These are phyloP conservation scores for Hypercompe scribonia DNA, from an alignment of 2,888 invertebrate species.

Conservation along the genomic window DNA sequence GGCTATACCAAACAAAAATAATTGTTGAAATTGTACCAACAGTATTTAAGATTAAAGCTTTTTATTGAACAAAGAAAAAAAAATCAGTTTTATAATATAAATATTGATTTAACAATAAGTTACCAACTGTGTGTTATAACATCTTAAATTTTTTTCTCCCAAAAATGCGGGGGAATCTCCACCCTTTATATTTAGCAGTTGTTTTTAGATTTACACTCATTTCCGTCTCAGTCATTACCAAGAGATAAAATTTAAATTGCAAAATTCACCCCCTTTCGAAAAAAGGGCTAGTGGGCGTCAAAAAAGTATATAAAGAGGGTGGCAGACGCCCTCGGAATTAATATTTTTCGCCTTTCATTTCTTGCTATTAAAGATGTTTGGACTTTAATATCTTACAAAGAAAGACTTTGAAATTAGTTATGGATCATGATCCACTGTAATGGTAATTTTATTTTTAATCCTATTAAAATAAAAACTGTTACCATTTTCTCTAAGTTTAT, in stretches of 20 bases:
- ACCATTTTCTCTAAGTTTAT: neutral
- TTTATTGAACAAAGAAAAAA: too few relatives aligned
- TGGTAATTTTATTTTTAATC: too few relatives aligned
- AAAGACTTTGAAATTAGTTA: constrained; percentile 5
- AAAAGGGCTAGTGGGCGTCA: constrained; percentile 81
- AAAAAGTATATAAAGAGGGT: constrained; percentile 72
- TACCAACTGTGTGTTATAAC: neutral
- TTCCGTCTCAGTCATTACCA: constrained; percentile 73
- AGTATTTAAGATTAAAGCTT: too few relatives aligned
- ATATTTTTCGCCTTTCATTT: constrained; percentile 74
- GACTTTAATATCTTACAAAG: constrained; percentile 43
- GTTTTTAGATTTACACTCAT: constrained; percentile 48
- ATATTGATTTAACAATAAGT: neutral
- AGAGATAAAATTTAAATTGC: constrained; percentile 85
- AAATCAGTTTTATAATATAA: too few relatives aligned
- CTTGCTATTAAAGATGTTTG: constrained; percentile 59
- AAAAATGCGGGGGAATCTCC: constrained; percentile 13
- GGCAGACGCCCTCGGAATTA: constrained; percentile 62
- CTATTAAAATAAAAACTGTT: neutral
- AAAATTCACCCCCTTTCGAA: constrained; percentile 75
- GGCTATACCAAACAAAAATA: too few relatives aligned
- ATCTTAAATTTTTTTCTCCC: neutral
- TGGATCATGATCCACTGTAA: neutral
- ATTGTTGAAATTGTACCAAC: too few relatives aligned
- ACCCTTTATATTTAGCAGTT: constrained; percentile 27